Evolutionary conservation across 2,888 invertebrate genomes (phyloP).

Genomic region (Papilio gigon): DNA sequence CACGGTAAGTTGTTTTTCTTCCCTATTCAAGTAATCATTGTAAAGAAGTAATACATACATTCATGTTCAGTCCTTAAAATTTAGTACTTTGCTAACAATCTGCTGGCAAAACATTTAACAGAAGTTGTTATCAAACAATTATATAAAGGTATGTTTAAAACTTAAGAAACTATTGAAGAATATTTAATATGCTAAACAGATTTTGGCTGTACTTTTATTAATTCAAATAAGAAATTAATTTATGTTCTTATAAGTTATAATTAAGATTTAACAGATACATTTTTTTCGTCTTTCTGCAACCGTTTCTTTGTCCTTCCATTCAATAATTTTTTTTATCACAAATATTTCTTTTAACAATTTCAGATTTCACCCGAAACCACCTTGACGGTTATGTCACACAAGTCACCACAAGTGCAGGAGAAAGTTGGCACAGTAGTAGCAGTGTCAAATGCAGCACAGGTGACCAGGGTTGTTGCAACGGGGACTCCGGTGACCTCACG

Average conservation of each 20-base stretch:
- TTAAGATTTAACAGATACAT: too few species aligned
- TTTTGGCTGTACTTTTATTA: too few species aligned
- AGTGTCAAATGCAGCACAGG: constrained; percentile 73
- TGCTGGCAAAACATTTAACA: background rate
- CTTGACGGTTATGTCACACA: constrained; percentile 78
- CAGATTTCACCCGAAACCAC: constrained; percentile 80
- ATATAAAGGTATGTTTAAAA: background rate
- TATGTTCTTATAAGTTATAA: too few species aligned
- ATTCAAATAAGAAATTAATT: too few species aligned
- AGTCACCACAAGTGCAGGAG: constrained; percentile 78
- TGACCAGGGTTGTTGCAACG: constrained; percentile 72
- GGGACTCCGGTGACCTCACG: constrained; percentile 67
- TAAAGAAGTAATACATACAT: background rate
- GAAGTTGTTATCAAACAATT: constrained; percentile 11
- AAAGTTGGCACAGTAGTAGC: constrained; percentile 77
- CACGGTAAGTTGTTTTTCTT: constrained; percentile 62
- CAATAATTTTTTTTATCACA: background rate
- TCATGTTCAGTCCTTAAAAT: background rate
- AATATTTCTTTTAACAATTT: constrained; percentile 43
- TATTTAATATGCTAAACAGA: too few species aligned
- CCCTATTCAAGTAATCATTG: background rate
- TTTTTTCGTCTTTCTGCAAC: too few species aligned
- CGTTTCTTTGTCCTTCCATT: background rate
- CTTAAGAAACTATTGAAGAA: too few species aligned
- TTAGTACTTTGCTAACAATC: background rate